Conservation (phyloP, 2,113 vertebrate genomes). For the Pandion haliaetus region DNA sequence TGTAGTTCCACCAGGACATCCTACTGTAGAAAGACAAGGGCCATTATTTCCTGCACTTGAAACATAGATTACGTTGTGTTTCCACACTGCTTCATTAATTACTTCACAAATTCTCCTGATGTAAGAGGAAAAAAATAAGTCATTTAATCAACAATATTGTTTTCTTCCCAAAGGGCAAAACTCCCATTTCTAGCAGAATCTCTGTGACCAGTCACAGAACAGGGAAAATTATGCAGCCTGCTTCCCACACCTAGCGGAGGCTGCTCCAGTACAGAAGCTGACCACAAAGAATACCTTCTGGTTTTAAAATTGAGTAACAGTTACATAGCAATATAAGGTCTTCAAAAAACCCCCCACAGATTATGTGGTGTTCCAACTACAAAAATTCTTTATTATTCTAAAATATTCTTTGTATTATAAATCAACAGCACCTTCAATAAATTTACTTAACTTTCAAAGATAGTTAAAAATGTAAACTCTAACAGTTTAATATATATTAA, state of each 20-base stretch:
- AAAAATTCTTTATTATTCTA: neutral
- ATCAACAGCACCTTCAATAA: neutral
- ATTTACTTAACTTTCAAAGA: neutral
- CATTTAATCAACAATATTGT: neutral
- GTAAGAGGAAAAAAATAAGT: neutral
- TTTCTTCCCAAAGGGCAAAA: neutral
- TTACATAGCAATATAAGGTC: neutral
- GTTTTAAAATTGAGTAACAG: neutral
- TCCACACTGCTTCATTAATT: slow-evolving; percentile 96
- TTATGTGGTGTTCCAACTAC: neutral
- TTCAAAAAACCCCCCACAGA: neutral
- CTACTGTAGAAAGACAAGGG: slow-evolving; percentile 95
- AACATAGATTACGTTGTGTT: slow-evolving; percentile 94
- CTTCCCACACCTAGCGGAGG: neutral
- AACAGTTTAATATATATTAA: neutral
- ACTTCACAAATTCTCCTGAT: slow-evolving; percentile 96
- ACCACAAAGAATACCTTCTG: neutral
- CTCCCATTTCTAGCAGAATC: neutral
- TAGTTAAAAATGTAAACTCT: neutral
- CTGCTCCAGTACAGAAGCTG: neutral
- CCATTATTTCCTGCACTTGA: slow-evolving; percentile 98
- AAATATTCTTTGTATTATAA: neutral
- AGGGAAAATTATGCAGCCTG: neutral
- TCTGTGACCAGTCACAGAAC: neutral
- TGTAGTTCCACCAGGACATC: slow-evolving; percentile 96